Evolutionary conservation across 1,140 invertebrate genomes (phyloP).

Genomic region (Sesamia nonagrioides): DNA sequence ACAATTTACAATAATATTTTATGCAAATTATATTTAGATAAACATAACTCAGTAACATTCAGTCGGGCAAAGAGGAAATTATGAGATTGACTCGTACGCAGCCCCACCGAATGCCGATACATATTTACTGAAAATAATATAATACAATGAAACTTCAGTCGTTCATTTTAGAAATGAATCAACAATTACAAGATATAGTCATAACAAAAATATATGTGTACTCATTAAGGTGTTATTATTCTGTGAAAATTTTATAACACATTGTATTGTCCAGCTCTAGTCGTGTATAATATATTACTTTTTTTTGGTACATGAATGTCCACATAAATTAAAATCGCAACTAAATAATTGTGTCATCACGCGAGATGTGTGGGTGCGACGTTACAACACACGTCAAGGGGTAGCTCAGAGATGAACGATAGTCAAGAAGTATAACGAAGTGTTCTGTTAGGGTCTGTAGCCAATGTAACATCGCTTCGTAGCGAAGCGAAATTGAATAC

Average conservation of each 20-base stretch:
- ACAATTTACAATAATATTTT: constrained; percentile 81
- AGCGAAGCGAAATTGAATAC: no score
- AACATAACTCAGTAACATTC: constrained; percentile 33
- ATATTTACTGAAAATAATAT: constrained; percentile 49
- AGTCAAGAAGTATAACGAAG: constrained; percentile 11
- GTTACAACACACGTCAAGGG: background rate
- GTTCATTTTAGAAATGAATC: constrained; percentile 78
- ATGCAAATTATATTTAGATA: constrained; percentile 52
- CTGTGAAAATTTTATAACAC: constrained; percentile 53
- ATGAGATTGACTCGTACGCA: constrained; percentile 56
- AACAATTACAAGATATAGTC: constrained; percentile 84
- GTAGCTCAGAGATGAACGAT: constrained; percentile 9
- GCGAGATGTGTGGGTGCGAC: background rate
- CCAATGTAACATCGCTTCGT: no score
- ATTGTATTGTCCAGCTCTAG: constrained; percentile 69
- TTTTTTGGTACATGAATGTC: constrained; percentile 79
- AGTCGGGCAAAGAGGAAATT: constrained; percentile 53
- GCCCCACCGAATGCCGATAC: constrained; percentile 54
- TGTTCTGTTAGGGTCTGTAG: no score
- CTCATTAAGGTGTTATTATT: constrained; percentile 62
- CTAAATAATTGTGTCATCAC: constrained; percentile 61
- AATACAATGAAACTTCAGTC: constrained; percentile 74
- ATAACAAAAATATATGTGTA: constrained; percentile 84
- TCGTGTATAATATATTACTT: constrained; percentile 67
- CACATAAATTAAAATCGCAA: constrained; percentile 63